A percentile compares a stretch with the other conserved stretches of the same genome.
Evolutionary conservation across 2,888 invertebrate genomes (phyloP).

Genomic region (Lamproptera curius): DNA sequence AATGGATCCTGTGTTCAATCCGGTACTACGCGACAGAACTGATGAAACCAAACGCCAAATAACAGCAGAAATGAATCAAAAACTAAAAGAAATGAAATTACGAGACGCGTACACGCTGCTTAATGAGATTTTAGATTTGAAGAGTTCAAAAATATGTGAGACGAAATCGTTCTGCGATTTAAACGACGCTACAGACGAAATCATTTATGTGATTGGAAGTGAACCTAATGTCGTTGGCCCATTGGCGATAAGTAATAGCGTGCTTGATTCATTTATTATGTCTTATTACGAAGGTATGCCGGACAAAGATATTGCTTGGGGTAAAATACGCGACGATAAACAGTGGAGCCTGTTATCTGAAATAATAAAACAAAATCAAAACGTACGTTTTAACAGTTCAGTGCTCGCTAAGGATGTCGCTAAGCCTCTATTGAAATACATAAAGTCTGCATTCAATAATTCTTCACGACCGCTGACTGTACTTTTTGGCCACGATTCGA

Average conservation of each 20-base stretch:
- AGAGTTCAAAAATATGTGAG: constrained; percentile 45
- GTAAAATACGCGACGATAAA: constrained; percentile 37
- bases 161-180: constrained; percentile 44
- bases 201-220: constrained; percentile 37
- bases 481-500: constrained; percentile 59
- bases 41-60: constrained; percentile 33
- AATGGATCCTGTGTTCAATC: constrained; percentile 48
- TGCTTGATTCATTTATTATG: constrained; percentile 58
- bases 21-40: constrained; percentile 40
- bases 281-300: constrained; percentile 53
- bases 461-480: constrained; percentile 38
- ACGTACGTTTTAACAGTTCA: constrained; percentile 48
- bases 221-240: constrained; percentile 52
- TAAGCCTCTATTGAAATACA: constrained; percentile 41
- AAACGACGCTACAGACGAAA: constrained; percentile 29
- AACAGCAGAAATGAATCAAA: constrained; percentile 41
- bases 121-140: constrained; percentile 45
- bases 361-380: constrained; percentile 43
- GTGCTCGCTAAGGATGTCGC: constrained; percentile 41
- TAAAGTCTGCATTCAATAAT: constrained; percentile 34
- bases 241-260: constrained; percentile 38
- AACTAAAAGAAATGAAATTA: constrained; percentile 37
- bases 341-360: constrained; percentile 44
- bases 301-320: constrained; percentile 52
- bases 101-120: constrained; percentile 38